Evolutionary conservation across 2,888 invertebrate genomes (phyloP), one percentile per base, ranked within the genome.

Genomic region (Trichogramma dendrolimi): DNA sequence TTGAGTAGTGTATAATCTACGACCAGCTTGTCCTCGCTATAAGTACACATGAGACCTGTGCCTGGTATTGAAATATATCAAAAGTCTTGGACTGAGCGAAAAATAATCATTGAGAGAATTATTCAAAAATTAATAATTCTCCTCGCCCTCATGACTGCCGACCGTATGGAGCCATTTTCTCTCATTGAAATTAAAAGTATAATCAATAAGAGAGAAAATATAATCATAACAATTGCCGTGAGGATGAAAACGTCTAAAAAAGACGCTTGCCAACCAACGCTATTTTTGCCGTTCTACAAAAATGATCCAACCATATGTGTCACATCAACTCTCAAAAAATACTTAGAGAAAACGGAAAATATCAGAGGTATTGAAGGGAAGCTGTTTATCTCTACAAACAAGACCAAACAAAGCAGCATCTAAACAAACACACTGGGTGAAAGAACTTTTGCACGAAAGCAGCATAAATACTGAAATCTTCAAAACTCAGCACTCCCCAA

Each of bases 91-190:
- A n/a, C 48, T 10, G 7, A 55, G 50, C 50, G 44, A 49, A 7
- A 11, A 5, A 6, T 8, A 50, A 4, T 38, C 39, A 4, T 39
- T 60, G 8, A 46, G 55, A 46, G 5, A 46, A 7, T 43, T 60
- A 10, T 41, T 1, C 39, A 55, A 44, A 60, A 60, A 41, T 44
- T 55, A 39, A 38, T 51, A 1, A 51, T 55, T 1, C 27, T 55
- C 4, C n/a, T 60, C 4, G 60, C 60, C 8, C 6, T 60, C 4
- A 44, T 48, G 4, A 43, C 55, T 6, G 60, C 60, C 4, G 50
- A 60, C 49, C 2, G 55, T 39, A 51, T 55, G 4, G 55, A 60
- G 10, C 55, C 55, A 3, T 6, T 60, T 4, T 42, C 55, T n/a
- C 2, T 3, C 4, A 60, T 60, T 8, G 8, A 11, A 6, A 2